phyloP scores from a whole-genome alignment of 1,140 invertebrate genomes.

The Drosophila nigromelanica region DNA sequence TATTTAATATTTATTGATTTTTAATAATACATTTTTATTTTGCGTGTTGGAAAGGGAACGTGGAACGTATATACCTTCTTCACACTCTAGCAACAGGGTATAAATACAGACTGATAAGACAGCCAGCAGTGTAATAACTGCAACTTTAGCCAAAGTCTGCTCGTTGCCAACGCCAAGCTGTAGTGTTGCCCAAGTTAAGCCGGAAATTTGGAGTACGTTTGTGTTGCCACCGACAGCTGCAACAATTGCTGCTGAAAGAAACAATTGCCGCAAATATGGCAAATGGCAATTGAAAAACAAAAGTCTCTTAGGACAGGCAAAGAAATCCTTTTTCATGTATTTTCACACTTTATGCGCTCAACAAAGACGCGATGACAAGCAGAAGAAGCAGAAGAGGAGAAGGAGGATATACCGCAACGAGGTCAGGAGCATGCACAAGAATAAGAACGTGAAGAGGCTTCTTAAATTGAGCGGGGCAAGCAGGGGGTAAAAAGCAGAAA shows the following conservation, averaged over 20 bases:
- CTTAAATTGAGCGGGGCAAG: not conserved
- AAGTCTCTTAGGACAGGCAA: slow-evolving; percentile 51
- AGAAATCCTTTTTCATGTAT: slow-evolving; percentile 61
- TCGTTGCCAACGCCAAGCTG: slow-evolving; percentile 4
- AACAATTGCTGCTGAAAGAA: slow-evolving; percentile 54
- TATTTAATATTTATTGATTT: too few species aligned
- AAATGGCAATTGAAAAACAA: slow-evolving; percentile 79
- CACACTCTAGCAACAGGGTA: not conserved
- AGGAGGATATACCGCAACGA: slow-evolving; percentile 31
- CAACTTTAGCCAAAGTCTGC: slow-evolving; percentile 50
- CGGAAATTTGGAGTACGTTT: slow-evolving; percentile 15
- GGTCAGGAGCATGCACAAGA: slow-evolving; percentile 34
- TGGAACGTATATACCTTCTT: not conserved
- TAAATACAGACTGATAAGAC: slow-evolving; percentile 48
- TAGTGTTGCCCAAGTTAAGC: not conserved
- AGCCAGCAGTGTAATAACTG: slow-evolving; percentile 52
- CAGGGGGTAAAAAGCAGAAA: slow-evolving; percentile 44
- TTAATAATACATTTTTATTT: too few species aligned
- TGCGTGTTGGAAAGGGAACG: too few species aligned
- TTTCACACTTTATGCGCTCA: slow-evolving; percentile 61
- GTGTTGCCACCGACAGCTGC: slow-evolving; percentile 24
- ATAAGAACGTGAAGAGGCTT: slow-evolving; percentile 14
- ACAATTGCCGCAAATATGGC: slow-evolving; percentile 79
- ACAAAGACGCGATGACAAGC: slow-evolving; percentile 49
- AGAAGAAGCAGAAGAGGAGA: slow-evolving; percentile 19